Evolutionary conservation across 2,888 invertebrate genomes (phyloP).

Genomic region (Sisyra terminalis): DNA sequence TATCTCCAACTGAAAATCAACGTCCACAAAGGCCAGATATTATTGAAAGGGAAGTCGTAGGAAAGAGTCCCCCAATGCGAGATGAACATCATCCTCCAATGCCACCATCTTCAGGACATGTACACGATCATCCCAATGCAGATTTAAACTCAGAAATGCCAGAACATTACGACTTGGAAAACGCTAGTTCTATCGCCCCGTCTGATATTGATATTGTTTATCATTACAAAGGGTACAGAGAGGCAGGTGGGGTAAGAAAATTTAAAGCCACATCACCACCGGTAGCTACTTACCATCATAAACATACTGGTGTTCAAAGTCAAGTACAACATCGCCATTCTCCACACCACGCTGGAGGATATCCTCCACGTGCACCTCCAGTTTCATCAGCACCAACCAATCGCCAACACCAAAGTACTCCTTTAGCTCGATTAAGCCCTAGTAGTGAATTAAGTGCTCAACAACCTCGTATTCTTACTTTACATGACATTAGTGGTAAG

Average conservation of each 20-base stretch:
- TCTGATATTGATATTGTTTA: conserved; percentile 94
- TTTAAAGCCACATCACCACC: conserved; percentile 79
- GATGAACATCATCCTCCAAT: conserved; percentile 67
- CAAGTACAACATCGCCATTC: conserved; percentile 62
- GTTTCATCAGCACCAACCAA: conserved; percentile 51
- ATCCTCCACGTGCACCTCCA: conserved; percentile 55
- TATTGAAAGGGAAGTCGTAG: conserved; percentile 76
- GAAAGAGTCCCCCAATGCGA: conserved; percentile 63
- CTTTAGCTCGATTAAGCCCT: conserved; percentile 75
- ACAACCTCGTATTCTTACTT: conserved; percentile 79
- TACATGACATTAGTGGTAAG: conserved; percentile 87
- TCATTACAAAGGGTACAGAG: conserved; percentile 88
- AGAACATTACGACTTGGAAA: conserved; percentile 91
- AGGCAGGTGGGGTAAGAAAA: conserved; percentile 66
- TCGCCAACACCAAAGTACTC: conserved; percentile 75
- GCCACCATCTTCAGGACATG: conserved; percentile 55
- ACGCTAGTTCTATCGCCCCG: conserved; percentile 93
- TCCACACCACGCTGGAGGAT: conserved; percentile 57
- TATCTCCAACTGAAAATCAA: conserved; percentile 47
- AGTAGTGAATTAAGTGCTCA: conserved; percentile 84
- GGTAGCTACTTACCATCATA: conserved; percentile 59
- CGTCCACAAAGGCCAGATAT: conserved; percentile 84
- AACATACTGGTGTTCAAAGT: conserved; percentile 46
- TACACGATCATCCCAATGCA: conserved; percentile 56
- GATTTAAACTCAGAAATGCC: conserved; percentile 67